phyloP scores from a whole-genome alignment of 2,113 vertebrate genomes.

The Zosterops borbonicus region DNA sequence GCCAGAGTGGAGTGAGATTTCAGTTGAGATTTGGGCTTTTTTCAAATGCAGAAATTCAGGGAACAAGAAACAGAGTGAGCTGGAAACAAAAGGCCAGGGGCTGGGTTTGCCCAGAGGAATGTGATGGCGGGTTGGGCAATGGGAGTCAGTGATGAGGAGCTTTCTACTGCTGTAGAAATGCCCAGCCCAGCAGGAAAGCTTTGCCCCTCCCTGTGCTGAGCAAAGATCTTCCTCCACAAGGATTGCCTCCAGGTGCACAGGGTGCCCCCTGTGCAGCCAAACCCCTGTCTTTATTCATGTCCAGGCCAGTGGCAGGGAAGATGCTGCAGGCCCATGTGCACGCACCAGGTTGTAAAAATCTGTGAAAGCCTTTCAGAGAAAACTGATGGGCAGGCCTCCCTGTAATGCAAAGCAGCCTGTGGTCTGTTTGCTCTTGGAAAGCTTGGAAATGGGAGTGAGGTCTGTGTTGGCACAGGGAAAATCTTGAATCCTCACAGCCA shows the following conservation, averaged over 20 bases:
- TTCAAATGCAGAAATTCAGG: background rate
- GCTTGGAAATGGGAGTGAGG: conserved; percentile 40
- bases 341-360: conserved; percentile 44
- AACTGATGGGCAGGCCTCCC: conserved; percentile 33
- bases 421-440: conserved; percentile 50
- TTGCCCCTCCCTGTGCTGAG: background rate
- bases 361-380: conserved; percentile 10
- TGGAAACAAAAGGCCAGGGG: background rate
- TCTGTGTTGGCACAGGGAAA: conserved; percentile 33
- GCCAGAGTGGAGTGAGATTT: conserved; percentile 3
- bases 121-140: background rate
- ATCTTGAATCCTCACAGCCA: conserved; percentile 56
- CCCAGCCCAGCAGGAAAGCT: background rate
- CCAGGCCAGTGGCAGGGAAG: background rate
- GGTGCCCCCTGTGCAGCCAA: background rate
- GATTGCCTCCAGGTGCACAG: background rate
- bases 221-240: background rate
- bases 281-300: background rate
- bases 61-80: background rate
- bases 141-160: background rate
- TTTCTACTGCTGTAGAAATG: background rate
- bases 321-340: background rate
- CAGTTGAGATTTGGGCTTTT: background rate
- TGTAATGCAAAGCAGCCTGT: conserved; percentile 50
- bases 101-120: background rate